Conservation (phyloP, 2,888 invertebrate species). For the Cordylochernes scorpioides region DNA sequence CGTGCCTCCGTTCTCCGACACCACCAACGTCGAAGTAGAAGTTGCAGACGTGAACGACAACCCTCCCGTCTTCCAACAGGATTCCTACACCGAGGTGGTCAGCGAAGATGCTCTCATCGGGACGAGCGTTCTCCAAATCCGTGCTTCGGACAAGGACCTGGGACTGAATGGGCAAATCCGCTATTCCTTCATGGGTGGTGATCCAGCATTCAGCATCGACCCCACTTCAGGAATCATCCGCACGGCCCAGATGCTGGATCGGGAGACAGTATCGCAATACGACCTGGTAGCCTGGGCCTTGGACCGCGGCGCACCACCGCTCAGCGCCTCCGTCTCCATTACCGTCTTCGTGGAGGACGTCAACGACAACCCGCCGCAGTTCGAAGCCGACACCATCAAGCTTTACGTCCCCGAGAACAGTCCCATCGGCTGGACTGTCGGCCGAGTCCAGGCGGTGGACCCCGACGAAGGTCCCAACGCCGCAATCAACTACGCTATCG, state of each 20-base stretch:
- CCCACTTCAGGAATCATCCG: conserved; percentile 69
- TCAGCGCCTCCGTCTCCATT: conserved; percentile 26
- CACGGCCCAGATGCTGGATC: conserved; percentile 61
- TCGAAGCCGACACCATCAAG: conserved; percentile 58
- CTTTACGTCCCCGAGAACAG: conserved; percentile 81
- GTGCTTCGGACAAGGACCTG: conserved; percentile 52
- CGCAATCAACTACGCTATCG: conserved; percentile 73
- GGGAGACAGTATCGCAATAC: conserved; percentile 63
- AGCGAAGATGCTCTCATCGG: conserved; percentile 65
- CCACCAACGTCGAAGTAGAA: conserved; percentile 79
- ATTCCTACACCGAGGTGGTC: conserved; percentile 35
- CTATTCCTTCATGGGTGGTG: conserved; percentile 16
- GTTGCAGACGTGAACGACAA: conserved; percentile 91
- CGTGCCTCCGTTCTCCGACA: conserved; percentile 61
- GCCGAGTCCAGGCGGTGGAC: conserved; percentile 62
- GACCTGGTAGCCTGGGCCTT: conserved; percentile 59
- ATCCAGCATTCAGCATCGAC: conserved; percentile 58
- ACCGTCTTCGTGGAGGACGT: conserved; percentile 30
- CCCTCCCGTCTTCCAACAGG: conserved; percentile 43
- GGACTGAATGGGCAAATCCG: conserved; percentile 59
- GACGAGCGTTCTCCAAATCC: conserved; percentile 24
- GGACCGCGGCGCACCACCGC: conserved; percentile 56
- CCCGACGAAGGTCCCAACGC: conserved; percentile 78
- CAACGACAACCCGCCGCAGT: conserved; percentile 22
- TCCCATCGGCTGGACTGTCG: conserved; percentile 79